phyloP scores from a whole-genome alignment of 2,113 vertebrate genomes.

The Anolis carolinensis region DNA sequence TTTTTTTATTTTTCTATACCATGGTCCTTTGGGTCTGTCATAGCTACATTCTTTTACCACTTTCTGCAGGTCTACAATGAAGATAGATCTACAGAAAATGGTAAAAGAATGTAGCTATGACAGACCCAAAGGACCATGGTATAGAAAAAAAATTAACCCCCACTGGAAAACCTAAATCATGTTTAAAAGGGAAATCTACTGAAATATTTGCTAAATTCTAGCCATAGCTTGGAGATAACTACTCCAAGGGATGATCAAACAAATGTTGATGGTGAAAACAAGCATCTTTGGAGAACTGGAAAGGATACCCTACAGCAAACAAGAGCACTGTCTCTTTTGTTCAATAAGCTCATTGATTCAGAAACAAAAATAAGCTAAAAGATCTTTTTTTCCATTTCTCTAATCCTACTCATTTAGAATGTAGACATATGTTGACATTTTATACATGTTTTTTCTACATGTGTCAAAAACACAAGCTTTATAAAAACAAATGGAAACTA shows the following conservation, averaged over 20 bases:
- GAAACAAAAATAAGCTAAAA: not conserved
- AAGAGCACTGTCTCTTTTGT: not conserved
- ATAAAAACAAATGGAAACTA: not conserved
- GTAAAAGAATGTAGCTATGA: not conserved
- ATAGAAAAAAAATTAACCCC: too few species aligned
- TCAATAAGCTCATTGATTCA: too few species aligned
- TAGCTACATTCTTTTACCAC: not conserved
- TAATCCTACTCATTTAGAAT: not conserved
- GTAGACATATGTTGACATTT: not conserved
- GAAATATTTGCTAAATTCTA: not conserved
- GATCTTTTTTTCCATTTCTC: not conserved
- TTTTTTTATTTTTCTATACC: too few species aligned
- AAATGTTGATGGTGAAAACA: too few species aligned
- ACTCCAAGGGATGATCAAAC: not conserved
- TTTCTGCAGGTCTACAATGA: not conserved
- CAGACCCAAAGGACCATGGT: not conserved
- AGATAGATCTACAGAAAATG: not conserved
- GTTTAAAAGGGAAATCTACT: not conserved
- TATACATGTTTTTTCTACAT: not conserved
- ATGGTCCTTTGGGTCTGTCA: not conserved
- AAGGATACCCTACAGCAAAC: too few species aligned
- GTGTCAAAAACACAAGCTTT: not conserved
- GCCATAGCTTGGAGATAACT: not conserved
- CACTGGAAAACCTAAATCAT: not conserved
- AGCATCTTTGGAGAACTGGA: too few species aligned